Conservation (phyloP, 2,888 invertebrate genomes). For the Ashinkailepas kermadecensis region DNA sequence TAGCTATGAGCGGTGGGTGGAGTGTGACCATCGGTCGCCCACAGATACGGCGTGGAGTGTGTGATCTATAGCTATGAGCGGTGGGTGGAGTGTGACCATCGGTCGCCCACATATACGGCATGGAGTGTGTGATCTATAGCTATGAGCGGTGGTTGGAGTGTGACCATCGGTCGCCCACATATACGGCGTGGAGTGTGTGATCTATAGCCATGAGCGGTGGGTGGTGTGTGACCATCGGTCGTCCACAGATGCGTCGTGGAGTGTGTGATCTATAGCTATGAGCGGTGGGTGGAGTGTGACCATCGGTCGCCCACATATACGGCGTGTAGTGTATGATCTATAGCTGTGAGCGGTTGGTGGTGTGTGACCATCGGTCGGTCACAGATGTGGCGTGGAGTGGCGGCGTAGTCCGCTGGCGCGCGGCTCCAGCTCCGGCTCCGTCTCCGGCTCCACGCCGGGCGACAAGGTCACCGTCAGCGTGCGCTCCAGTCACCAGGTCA, state of each 20-base stretch:
- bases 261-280: not conserved
- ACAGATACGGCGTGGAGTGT: constrained; percentile 20
- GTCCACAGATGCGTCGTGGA: constrained; percentile 4
- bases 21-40: too few relatives aligned
- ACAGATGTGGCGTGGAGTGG: constrained; percentile 19
- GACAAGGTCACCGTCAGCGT: constrained; percentile 49
- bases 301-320: not conserved
- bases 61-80: too few relatives aligned
- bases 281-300: too few relatives aligned
- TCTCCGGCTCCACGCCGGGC: constrained; percentile 51
- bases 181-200: constrained; percentile 21
- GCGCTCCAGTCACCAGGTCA: constrained; percentile 61
- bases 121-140: not conserved
- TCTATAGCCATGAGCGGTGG: too few relatives aligned
- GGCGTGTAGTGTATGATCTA: constrained; percentile 14
- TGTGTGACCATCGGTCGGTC: too few relatives aligned
- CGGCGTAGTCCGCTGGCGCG: not conserved
- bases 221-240: too few relatives aligned
- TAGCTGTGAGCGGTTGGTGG: too few relatives aligned
- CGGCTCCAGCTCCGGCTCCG: constrained; percentile 53
- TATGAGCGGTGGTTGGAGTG: too few relatives aligned
- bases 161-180: too few relatives aligned
- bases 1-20: too few relatives aligned
- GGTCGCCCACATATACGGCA: not conserved
- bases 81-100: too few relatives aligned